Percentiles rank a stretch among this genome's conserved stretches.
Evolutionary conservation across 2,888 invertebrate species (phyloP).

Genomic region (Trissonchulus sp.): DNA sequence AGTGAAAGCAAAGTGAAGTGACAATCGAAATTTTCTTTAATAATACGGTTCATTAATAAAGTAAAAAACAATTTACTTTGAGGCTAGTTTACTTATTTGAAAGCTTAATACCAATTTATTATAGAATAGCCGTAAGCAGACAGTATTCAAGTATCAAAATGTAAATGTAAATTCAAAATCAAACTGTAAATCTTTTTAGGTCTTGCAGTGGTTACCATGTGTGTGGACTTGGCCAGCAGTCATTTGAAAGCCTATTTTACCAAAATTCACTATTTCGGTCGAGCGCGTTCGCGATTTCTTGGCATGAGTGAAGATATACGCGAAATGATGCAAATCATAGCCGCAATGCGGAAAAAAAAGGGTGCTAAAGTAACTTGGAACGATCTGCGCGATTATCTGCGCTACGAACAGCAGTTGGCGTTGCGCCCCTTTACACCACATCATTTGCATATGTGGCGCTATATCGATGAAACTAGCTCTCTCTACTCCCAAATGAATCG

Average conservation of each 20-base stretch:
- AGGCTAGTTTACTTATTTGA: too few relatives aligned
- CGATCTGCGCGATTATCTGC: constrained; percentile 49
- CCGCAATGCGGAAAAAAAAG: constrained; percentile 43
- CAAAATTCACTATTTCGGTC: constrained; percentile 50
- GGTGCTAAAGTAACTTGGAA: constrained; percentile 47
- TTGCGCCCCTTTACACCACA: constrained; percentile 50
- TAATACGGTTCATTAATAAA: too few relatives aligned
- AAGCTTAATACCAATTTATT: too few relatives aligned
- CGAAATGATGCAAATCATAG: constrained; percentile 49
- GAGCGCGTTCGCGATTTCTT: constrained; percentile 44
- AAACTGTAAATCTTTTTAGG: too few relatives aligned
- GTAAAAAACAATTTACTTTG: too few relatives aligned
- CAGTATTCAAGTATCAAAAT: too few relatives aligned
- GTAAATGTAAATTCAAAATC: too few relatives aligned
- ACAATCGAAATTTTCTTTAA: too few relatives aligned
- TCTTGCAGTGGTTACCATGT: constrained; percentile 52
- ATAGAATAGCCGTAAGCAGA: too few relatives aligned
- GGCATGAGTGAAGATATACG: constrained; percentile 52
- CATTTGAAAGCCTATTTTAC: constrained; percentile 52
- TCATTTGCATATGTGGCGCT: constrained; percentile 49
- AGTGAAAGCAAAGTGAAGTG: too few relatives aligned
- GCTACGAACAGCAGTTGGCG: constrained; percentile 45
- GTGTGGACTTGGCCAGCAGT: constrained; percentile 51
- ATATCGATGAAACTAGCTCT: constrained; percentile 48
- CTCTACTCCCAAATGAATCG: background rate